Evolutionary conservation across 92 coral and sea anemone genomes (phyloP), one percentile per base, ranked within the genome.

Genomic region (Zoanthus solanderi): DNA sequence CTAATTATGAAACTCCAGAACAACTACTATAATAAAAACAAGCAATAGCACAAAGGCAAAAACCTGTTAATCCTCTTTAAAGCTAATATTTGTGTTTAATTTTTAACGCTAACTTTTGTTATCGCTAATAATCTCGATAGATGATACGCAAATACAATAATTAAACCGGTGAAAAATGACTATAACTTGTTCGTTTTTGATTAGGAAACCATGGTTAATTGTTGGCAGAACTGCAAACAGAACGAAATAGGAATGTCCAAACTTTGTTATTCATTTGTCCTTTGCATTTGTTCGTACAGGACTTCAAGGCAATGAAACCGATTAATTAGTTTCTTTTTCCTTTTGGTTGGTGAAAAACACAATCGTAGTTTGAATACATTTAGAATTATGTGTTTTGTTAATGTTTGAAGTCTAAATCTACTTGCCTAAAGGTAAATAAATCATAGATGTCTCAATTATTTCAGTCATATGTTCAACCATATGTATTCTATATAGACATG

Each of bases 401-500:
- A n/a, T 66, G 47, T 81, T 81, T 65, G 47, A 75, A 67, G 15
- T 47, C 57, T 14, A 46, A 44, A 30, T 67, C 42, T 18, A n/a
- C 37, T 44, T 48, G 85, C 85, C 85, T 11, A 12, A 47, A 81
- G 85, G 61, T 65, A 67, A 67, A 50, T 11, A 11, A 81, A 28
- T 46, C 28, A 52, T 81, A 13, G 85, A 81, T 67, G 76, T 81
- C 60, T 81, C 85, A 81, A 81, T 81, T 66, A 67, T 47, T 81
- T 75, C 76, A 37, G 42, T 37, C 42, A 81, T 81, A 75, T 81
- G 85, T 66, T 81, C 67, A 11, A 28, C 75, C 85, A 81, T 68
- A 45, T 81, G 85, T 45, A 60, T 80, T 80, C 15, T 61, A 80
- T 80, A 80, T 61, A 15, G 47, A 17, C 47, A 75, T 81, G 85